Conservation (phyloP, 2,888 invertebrate species). For the Peribatodes rhomboidaria region DNA sequence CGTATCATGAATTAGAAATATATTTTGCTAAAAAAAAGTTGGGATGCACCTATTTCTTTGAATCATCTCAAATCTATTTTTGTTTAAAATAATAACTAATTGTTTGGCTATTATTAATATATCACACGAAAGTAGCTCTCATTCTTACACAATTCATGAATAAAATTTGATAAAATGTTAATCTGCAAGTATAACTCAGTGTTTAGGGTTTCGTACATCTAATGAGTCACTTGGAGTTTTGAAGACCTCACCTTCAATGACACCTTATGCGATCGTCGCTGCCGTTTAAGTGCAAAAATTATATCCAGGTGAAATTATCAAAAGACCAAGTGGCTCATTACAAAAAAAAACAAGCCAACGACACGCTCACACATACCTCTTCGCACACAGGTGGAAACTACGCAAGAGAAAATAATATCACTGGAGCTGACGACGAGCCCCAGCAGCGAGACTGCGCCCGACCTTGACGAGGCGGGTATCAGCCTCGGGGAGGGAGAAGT, state of each 20-base stretch:
- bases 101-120: too few relatives aligned
- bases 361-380: not conserved
- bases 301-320: not conserved
- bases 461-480: conserved; percentile 68
- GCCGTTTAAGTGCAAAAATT: not conserved
- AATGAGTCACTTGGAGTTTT: too few relatives aligned
- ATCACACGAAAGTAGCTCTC: not conserved
- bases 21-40: too few relatives aligned
- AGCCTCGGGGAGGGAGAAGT: conserved; percentile 69
- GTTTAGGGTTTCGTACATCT: too few relatives aligned
- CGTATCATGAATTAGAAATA: too few relatives aligned
- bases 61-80: too few relatives aligned
- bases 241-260: not conserved
- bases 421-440: conserved; percentile 92
- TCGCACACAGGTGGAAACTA: conserved; percentile 92
- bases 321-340: not conserved
- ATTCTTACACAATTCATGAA: not conserved
- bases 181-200: not conserved
- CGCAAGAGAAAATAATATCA: conserved; percentile 96
- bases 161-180: not conserved
- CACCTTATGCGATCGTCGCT: not conserved
- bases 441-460: conserved; percentile 86
- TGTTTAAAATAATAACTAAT: too few relatives aligned
- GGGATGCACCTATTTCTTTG: too few relatives aligned
- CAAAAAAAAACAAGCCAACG: not conserved